A percentile compares a stretch with the other conserved stretches of the same genome.
Evolutionary conservation across 1,140 invertebrate genomes (phyloP).

Genomic region (Solen grandis): DNA sequence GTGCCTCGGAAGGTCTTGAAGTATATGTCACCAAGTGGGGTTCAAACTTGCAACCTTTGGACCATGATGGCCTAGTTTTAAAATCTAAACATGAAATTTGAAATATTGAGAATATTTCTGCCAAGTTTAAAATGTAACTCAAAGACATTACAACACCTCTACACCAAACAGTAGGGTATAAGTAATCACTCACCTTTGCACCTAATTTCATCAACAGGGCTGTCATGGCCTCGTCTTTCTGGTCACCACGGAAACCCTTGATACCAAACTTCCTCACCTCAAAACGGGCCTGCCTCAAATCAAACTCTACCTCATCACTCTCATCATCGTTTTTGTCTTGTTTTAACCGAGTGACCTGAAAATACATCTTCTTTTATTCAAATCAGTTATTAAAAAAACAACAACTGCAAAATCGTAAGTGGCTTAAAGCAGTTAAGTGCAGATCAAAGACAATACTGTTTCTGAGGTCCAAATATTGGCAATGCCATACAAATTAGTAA

Average conservation of each 20-base stretch:
- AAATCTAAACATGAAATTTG: no score
- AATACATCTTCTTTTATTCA: not conserved
- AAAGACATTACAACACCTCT: no score
- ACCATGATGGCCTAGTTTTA: no score
- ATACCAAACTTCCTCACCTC: conserved; percentile 66
- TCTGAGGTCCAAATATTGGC: not conserved
- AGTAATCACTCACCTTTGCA: conserved; percentile 60
- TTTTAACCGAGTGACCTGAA: not conserved
- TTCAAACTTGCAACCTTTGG: no score
- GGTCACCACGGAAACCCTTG: conserved; percentile 56
- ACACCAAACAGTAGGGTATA: no score
- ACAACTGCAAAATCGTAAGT: not conserved
- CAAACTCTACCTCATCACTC: conserved; percentile 48
- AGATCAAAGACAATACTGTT: not conserved
- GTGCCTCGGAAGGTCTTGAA: no score
- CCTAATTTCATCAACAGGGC: conserved; percentile 61
- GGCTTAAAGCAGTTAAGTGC: not conserved
- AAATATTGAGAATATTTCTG: no score
- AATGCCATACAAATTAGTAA: not conserved
- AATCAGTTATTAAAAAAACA: not conserved
- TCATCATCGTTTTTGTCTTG: not conserved
- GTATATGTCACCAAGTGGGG: no score
- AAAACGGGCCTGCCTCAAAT: conserved; percentile 60
- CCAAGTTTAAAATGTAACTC: no score
- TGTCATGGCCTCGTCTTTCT: conserved; percentile 62